Base-by-base conservation (phyloP, 1,140 invertebrate genomes). In the Drosophila bocqueti region DNA sequence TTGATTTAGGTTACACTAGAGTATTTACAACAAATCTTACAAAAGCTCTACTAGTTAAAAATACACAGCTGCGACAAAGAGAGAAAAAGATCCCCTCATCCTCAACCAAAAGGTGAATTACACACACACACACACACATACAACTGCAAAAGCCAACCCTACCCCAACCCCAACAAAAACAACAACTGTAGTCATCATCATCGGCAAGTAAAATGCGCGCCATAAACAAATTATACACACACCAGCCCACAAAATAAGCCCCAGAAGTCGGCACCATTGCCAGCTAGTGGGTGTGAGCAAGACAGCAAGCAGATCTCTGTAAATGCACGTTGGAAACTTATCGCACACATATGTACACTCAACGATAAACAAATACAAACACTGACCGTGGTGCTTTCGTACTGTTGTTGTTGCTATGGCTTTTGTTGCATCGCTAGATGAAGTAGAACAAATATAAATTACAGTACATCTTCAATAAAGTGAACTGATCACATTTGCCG, bases 161-260 rank as follows among this genome's bases (percentile, higher is more conserved):
- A 73, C 78, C 72, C 83, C 67, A 81, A 87, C 78, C 78, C 62
- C 74, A 87, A 71, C 73, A 54, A 43, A 50, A 46, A 75, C 42
- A 75, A 43, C 52, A 60, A 26, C 43, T 42, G 38, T 26, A 18
- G 26, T 40, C 52, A 40, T 57, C 54, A 60, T 43, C 43, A 67
- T 57, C 69, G 26, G 50, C 67, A 60, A 61, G 49, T 66, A 54
- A 90, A 84, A 71, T 72, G 66, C 81, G 77, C 84, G 84, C 85
- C 85, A 90, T 89, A 89, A 89, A 84, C 85, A 89, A 90, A 84
- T 79, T 72, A 47, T 31, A 79, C 47, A 71, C 45, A 79, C 47
- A 71, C 50, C 54, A 55, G 45, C 52, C 34, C 21, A 59, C 66
- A 26, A 50, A 72, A 36, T 43, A 60, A 60, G 69, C 38, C 67